phyloP scores from a whole-genome alignment of 2,797 vertebrate species.

The Periophthalmus magnuspinnatus region DNA sequence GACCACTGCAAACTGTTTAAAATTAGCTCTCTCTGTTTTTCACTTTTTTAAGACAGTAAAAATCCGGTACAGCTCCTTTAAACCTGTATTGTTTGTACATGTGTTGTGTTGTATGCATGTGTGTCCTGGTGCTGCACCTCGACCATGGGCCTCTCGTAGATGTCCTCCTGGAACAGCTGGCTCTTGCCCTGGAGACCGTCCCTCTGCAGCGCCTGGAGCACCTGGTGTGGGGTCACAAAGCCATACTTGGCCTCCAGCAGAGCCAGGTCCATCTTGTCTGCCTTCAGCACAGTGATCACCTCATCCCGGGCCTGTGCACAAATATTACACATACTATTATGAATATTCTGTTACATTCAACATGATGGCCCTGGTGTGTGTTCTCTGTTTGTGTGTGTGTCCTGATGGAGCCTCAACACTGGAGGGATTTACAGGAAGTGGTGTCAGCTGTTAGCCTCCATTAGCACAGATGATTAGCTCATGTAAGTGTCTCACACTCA shows the following conservation, averaged over 20 bases:
- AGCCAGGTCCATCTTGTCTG: slow-evolving; percentile 94
- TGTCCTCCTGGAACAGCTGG: slow-evolving; percentile 86
- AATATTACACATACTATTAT: not conserved
- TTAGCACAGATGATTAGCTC: slow-evolving; percentile 42
- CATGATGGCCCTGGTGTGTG: not conserved
- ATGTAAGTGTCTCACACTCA: slow-evolving; percentile 23
- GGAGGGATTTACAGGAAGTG: slow-evolving; percentile 40
- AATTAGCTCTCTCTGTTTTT: too few species aligned
- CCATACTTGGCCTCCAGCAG: slow-evolving; percentile 94
- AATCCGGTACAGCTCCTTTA: too few species aligned
- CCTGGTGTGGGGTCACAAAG: slow-evolving; percentile 91
- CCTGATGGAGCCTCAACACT: too few species aligned
- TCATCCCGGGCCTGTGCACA: slow-evolving; percentile 89
- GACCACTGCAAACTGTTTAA: too few species aligned
- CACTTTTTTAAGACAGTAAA: too few species aligned
- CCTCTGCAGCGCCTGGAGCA: slow-evolving; percentile 92
- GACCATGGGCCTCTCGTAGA: slow-evolving; percentile 93
- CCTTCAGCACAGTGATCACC: slow-evolving; percentile 94
- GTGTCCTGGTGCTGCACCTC: slow-evolving; percentile 79
- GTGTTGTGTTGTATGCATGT: not conserved
- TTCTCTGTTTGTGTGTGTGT: too few species aligned
- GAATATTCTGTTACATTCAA: slow-evolving; percentile 4
- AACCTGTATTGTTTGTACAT: not conserved
- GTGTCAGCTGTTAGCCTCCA: slow-evolving; percentile 57
- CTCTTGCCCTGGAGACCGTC: slow-evolving; percentile 87